A percentile compares a stretch with the other conserved stretches of the same genome.
These are phyloP conservation scores for Amphimedon queenslandica DNA, from an alignment of 37 sponge, comb jelly and placozoan genomes.

Conservation along the genomic window DNA sequence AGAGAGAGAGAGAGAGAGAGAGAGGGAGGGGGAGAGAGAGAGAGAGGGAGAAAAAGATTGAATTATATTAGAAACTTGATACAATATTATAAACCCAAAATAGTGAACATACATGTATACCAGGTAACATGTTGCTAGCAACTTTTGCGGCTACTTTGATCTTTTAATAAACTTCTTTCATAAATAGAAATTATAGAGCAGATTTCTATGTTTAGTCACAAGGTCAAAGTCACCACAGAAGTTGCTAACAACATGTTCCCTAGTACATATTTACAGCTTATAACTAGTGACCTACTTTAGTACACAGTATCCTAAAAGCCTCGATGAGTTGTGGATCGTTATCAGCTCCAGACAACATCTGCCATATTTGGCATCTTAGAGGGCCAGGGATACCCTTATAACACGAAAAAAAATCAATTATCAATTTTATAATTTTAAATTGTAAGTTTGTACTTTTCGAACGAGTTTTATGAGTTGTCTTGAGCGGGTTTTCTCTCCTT, in stretches of 20 bases:
- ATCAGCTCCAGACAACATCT: slow-evolving; percentile 71
- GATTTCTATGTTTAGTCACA: no score
- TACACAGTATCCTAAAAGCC: slow-evolving; percentile 69
- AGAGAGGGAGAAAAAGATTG: background rate
- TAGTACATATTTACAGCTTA: no score
- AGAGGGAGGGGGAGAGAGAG: background rate
- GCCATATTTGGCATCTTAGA: slow-evolving; percentile 84
- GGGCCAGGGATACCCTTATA: slow-evolving; percentile 78
- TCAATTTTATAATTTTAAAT: background rate
- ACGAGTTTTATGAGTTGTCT: slow-evolving; percentile 68
- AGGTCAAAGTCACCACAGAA: no score
- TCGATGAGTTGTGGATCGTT: slow-evolving; percentile 74
- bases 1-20: no score
- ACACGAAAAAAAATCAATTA: slow-evolving; percentile 3
- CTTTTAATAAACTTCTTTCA: no score
- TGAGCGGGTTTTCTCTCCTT: slow-evolving; percentile 49
- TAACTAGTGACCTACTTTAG: slow-evolving; percentile 66
- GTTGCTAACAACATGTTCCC: no score
- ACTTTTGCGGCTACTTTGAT: no score
- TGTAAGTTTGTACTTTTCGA: slow-evolving; percentile 54
- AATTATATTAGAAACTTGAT: background rate
- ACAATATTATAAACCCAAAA: background rate
- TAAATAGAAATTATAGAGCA: no score
- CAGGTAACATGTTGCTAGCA: no score
- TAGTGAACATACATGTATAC: no score